A percentile compares a stretch with the other conserved stretches of the same genome.
Conservation (phyloP, 2,888 invertebrate species). For the Parnassius orleans region DNA sequence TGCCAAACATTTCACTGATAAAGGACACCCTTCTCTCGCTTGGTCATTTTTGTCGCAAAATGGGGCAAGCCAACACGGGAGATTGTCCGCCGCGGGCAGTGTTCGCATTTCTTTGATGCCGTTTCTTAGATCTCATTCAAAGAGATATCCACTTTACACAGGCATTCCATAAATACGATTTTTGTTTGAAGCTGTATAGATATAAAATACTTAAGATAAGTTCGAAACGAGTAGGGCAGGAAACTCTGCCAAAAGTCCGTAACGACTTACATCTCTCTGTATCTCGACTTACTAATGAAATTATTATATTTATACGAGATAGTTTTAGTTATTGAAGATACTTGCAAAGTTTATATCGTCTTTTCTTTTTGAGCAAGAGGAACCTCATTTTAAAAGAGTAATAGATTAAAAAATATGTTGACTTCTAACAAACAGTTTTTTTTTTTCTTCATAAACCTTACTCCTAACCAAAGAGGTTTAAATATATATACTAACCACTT, state of each 20-base stretch:
- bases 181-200: constrained; percentile 3
- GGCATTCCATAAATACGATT: constrained; percentile 15
- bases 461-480: too few relatives aligned
- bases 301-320: constrained; percentile 17
- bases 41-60: constrained; percentile 37
- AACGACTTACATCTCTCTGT: constrained; percentile 4
- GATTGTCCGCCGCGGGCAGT: constrained; percentile 43
- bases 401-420: too few relatives aligned
- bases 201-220: constrained; percentile 21
- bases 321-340: too few relatives aligned
- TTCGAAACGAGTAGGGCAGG: constrained; percentile 8
- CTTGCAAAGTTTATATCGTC: too few relatives aligned
- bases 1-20: constrained; percentile 23
- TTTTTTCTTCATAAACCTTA: too few relatives aligned
- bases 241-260: constrained; percentile 8
- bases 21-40: constrained; percentile 12
- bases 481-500: too few relatives aligned
- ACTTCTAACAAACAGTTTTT: too few relatives aligned
- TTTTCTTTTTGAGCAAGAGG: too few relatives aligned
- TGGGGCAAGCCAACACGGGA: constrained; percentile 42
- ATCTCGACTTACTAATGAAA: constrained; percentile 16
- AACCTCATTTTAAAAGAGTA: too few relatives aligned
- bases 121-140: constrained; percentile 4
- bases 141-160: constrained; percentile 4
- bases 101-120: constrained; percentile 39